phyloP scores from a whole-genome alignment of 2,797 vertebrate genomes.

The Coranthus polyacanthus region DNA sequence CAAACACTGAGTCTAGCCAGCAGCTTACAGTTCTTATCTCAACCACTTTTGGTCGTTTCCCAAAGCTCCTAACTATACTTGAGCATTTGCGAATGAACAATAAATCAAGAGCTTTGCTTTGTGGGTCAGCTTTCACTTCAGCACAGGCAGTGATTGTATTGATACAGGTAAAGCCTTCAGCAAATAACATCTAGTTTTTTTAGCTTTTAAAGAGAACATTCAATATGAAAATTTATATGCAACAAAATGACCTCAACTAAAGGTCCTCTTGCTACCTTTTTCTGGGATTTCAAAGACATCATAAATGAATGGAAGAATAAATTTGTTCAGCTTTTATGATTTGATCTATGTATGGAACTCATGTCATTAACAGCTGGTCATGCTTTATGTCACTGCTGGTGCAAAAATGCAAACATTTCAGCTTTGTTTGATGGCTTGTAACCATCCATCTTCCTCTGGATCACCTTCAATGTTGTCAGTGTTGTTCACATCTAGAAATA shows the following conservation, averaged over 20 bases:
- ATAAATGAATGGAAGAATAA: too few relatives aligned
- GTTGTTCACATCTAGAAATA: too few relatives aligned
- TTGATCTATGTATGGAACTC: too few relatives aligned
- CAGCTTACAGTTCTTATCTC: slow-evolving; percentile 18
- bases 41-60: background rate
- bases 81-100: slow-evolving; percentile 5
- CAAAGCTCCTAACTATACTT: slow-evolving; percentile 1
- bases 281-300: too few relatives aligned
- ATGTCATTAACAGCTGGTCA: too few relatives aligned
- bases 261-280: background rate
- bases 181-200: background rate
- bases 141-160: slow-evolving; percentile 1
- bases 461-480: too few relatives aligned
- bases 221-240: too few relatives aligned
- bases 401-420: too few relatives aligned
- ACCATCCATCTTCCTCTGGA: too few relatives aligned
- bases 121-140: slow-evolving; percentile 25
- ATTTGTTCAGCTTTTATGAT: too few relatives aligned
- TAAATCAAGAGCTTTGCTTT: slow-evolving; percentile 20
- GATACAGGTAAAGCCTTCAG: background rate
- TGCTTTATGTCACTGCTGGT: too few relatives aligned
- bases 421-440: too few relatives aligned
- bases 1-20: slow-evolving; percentile 8
- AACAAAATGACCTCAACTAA: background rate
- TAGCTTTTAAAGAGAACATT: background rate